Evolutionary conservation across 2,797 vertebrate genomes (phyloP), one percentile per base, ranked within the genome.

Genomic region (Galagoides demidoff): DNA sequence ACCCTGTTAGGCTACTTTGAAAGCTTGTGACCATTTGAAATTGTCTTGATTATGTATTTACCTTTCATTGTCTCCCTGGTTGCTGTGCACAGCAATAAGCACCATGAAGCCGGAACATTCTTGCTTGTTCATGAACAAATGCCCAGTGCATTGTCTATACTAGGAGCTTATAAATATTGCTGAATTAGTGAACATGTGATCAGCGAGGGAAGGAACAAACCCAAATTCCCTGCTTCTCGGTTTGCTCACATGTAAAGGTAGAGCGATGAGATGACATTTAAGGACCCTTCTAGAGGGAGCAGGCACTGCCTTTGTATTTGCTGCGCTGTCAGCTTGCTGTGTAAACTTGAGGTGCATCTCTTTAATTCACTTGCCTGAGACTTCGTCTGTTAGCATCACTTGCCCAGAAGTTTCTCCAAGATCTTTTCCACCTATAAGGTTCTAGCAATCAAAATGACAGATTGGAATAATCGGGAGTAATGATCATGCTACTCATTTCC

Each of bases 221-320:
- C 39, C 23, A 12, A 5, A 45, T 14, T 66, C 55, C 11, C 27
- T 3, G 12, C 43, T 49, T n/a, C 43, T 90, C 2, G 0, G 0
- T n/a, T 9, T 55, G 31, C 16, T 78, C 49, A 4, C 20, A 2
- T 19, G 2, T 25, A n/a, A 25, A 61, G 43, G 74, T 49, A 0
- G 43, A 34, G 1, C 0, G 2, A 61, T 27, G 16, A 16, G 61
- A 22, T 7, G 23, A 14, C 7, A 14, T 31, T 55, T 73, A 7
- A 90, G 45, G 31, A 1, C 27, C 2, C 45, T 4, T 49, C 2
- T 14, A 39, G 27, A 7, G 31, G 70, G 27, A 71, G 19, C 1
- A 0, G 13, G 7, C 14, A 5, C 0, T 31, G 37, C 12, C 27
- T 14, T 1, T 1, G 9, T 22, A 16, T 29, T 34, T 9, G 37